Base-by-base conservation (phyloP, 1,140 invertebrate genomes). In the Physella acuta region DNA sequence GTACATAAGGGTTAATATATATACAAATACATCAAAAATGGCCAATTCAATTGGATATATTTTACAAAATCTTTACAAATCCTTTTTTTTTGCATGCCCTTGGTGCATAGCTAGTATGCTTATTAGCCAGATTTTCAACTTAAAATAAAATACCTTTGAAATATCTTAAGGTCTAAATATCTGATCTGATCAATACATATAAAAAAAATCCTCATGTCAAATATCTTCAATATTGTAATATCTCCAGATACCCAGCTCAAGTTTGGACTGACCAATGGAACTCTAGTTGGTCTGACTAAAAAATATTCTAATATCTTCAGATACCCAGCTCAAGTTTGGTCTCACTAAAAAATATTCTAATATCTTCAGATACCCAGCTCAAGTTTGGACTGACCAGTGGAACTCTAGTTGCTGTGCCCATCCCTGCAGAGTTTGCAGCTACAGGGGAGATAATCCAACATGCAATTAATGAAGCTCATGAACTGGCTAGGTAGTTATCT, bases 341-440 rank as follows among this genome's bases (percentile, higher is more conserved):
- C 80, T 97, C 2, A 76, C 88, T 39, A 92, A 11, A 14, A 56
- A 14, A 56, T 56, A 56, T 56, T 11, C 26, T 28, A 31, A 5
- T 60, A 60, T 44, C 14, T 44, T n/a, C 52, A 68, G 65, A 68
- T 31, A 58, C 16, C 14, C 34, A 59, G 3, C 4, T 53, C 1
- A 53, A 68, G n/a, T 79, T 95, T 11, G 80, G 86, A 14, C 80
- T 97, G 2, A 76, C 88, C 44, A 92, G 90, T 58, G 97, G 95
- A 0, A 89, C 96, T 52, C 85, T 99, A 4, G 88, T 99, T 66
- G 95, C 93, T 4, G 95, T 98, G 16, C 94, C 97, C 0, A 91
- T 99, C 67, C 95, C 95, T 0, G 82, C 89, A 74, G 86, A 86
- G 63, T 76, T 90, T 79, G 80, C 85, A 44, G 79, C 76, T 5